A percentile compares a stretch with the other conserved stretches of the same genome.
Evolutionary conservation across 1,140 invertebrate species (phyloP).

Genomic region (Cryptotermes secundus): DNA sequence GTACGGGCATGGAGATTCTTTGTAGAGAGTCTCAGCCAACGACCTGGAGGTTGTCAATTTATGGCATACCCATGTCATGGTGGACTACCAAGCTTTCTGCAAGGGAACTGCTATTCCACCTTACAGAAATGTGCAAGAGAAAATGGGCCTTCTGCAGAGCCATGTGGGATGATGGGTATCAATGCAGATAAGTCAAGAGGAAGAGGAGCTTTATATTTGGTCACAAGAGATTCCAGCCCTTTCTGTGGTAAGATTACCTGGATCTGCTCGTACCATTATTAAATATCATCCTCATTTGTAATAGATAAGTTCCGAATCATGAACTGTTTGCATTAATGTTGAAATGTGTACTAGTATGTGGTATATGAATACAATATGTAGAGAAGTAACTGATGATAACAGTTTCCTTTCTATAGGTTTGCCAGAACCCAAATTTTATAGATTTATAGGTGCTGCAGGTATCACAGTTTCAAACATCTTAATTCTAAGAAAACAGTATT

Average conservation of each 20-base stretch:
- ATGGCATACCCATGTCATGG: conserved; percentile 51
- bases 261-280: no score
- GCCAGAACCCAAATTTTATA: no score
- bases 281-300: no score
- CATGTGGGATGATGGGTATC: conserved; percentile 44
- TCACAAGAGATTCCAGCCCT: conserved; percentile 49
- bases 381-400: no score
- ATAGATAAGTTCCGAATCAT: no score
- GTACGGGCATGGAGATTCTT: conserved; percentile 46
- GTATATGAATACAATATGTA: not conserved
- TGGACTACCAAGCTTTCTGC: conserved; percentile 45
- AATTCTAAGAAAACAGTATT: no score
- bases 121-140: conserved; percentile 40
- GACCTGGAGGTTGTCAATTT: conserved; percentile 48
- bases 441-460: no score
- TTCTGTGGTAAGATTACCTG: conserved; percentile 50
- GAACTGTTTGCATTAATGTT: no score
- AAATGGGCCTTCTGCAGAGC: not conserved
- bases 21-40: conserved; percentile 43
- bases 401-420: no score
- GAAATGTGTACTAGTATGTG: no score
- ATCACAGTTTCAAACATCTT: no score
- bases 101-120: conserved; percentile 52
- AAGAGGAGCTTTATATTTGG: conserved; percentile 48
- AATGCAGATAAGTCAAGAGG: conserved; percentile 40